A percentile compares a stretch with the other conserved stretches of the same genome.
Evolutionary conservation across 64 coral and sea anemone species (phyloP).

Genomic region (Cladopsammia gracilis): DNA sequence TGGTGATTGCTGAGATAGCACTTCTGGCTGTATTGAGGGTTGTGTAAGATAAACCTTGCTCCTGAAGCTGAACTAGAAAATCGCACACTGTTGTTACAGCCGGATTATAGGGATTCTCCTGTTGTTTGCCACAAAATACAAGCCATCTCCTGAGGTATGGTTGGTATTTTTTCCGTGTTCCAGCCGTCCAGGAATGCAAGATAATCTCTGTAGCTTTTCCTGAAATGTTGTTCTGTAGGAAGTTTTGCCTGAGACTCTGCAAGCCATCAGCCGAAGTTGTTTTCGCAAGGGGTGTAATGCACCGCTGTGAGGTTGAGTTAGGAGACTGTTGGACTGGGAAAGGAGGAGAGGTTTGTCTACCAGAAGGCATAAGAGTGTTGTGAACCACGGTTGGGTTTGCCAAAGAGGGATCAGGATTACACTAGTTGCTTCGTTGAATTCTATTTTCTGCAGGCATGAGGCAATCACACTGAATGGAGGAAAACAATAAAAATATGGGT

Average conservation of each 20-base stretch:
- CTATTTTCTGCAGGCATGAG: too few relatives aligned
- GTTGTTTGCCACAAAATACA: too few relatives aligned
- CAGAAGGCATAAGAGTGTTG: background rate
- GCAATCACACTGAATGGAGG: constrained; percentile 1
- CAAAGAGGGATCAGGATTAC: too few relatives aligned
- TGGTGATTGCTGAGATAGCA: too few relatives aligned
- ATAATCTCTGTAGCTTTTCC: constrained; percentile 52
- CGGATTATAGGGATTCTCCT: too few relatives aligned
- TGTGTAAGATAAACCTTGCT: too few relatives aligned
- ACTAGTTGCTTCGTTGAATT: too few relatives aligned
- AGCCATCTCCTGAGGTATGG: too few relatives aligned
- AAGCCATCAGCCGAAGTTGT: constrained; percentile 54
- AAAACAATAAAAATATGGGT: background rate
- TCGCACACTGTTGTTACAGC: too few relatives aligned
- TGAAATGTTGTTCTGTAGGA: constrained; percentile 58
- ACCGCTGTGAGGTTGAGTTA: constrained; percentile 31
- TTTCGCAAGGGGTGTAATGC: constrained; percentile 45
- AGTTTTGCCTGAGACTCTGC: constrained; percentile 66
- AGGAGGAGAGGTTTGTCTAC: background rate
- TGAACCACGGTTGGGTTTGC: too few relatives aligned
- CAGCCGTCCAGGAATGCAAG: constrained; percentile 51
- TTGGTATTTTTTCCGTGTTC: background rate
- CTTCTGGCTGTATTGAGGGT: too few relatives aligned
- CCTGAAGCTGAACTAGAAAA: too few relatives aligned
- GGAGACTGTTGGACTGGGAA: constrained; percentile 29